phyloP scores from a whole-genome alignment of 2,888 invertebrate species.

The Andrena trimmerana region DNA sequence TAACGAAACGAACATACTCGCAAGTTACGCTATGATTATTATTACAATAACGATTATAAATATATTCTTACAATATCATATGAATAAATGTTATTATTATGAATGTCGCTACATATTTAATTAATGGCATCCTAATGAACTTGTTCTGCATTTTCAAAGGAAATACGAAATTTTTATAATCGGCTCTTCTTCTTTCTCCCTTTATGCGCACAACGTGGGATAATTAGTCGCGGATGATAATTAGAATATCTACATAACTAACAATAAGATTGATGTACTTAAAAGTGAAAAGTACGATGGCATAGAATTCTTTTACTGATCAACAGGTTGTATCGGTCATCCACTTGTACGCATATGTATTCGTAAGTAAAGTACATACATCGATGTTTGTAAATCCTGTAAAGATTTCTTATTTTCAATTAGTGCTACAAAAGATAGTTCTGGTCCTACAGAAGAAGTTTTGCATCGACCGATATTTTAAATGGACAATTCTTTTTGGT shows the following conservation, averaged over 20 bases:
- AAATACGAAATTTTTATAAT: constrained; percentile 19
- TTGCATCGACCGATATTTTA: too few relatives aligned
- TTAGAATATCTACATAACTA: too few relatives aligned
- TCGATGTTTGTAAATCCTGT: too few relatives aligned
- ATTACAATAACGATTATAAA: constrained; percentile 70
- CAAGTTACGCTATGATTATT: constrained; percentile 60
- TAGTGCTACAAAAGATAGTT: too few relatives aligned
- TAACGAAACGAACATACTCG: constrained; percentile 56
- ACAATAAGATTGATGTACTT: not conserved
- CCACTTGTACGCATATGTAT: not conserved
- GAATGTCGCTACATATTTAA: constrained; percentile 39
- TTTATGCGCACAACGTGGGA: not conserved
- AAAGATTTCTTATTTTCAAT: too few relatives aligned
- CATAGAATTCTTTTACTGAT: not conserved
- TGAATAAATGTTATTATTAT: constrained; percentile 75
- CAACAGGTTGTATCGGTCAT: constrained; percentile 28
- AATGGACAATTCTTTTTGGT: too few relatives aligned
- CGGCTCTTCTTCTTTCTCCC: not conserved
- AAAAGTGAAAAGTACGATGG: not conserved
- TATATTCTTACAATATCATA: constrained; percentile 80
- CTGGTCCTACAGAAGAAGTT: too few relatives aligned
- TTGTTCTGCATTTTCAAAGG: constrained; percentile 8
- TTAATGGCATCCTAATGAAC: constrained; percentile 34
- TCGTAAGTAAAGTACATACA: not conserved
- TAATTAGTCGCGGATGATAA: too few relatives aligned